phyloP scores from a whole-genome alignment of 2,888 invertebrate species.

The Melipona beecheii region DNA sequence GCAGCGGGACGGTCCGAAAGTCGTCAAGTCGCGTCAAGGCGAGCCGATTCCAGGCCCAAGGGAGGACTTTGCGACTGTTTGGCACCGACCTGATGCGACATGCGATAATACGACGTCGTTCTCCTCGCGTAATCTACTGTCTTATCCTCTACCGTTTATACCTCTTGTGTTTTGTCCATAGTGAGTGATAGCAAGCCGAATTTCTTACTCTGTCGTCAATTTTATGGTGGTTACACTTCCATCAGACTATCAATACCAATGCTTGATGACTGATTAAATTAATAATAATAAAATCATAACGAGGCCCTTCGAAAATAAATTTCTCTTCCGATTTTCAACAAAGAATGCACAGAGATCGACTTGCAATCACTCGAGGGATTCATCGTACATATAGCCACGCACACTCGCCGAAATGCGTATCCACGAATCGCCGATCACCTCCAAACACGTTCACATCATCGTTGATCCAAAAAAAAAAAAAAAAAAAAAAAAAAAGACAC shows the following conservation, averaged over 20 bases:
- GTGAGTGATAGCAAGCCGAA: conserved; percentile 50
- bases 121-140: conserved; percentile 74
- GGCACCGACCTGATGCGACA: conserved; percentile 75
- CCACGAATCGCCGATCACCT: conserved; percentile 45
- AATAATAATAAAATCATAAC: background rate
- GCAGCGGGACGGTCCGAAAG: conserved; percentile 75
- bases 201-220: background rate
- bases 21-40: conserved; percentile 74
- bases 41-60: conserved; percentile 71
- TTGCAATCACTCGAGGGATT: conserved; percentile 49
- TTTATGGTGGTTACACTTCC: no score
- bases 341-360: conserved; percentile 11
- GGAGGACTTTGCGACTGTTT: conserved; percentile 76
- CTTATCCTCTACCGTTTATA: conserved; percentile 72
- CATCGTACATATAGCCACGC: conserved; percentile 45
- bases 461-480: background rate
- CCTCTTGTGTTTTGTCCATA: conserved; percentile 50
- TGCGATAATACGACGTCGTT: conserved; percentile 72
- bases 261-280: background rate
- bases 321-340: background rate
- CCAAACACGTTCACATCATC: background rate
- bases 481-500: background rate
- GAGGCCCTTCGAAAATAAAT: background rate
- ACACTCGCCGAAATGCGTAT: conserved; percentile 66
- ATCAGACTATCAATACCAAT: background rate